phyloP scores from a whole-genome alignment of 92 coral and sea anemone species.

The Porites divaricata region DNA sequence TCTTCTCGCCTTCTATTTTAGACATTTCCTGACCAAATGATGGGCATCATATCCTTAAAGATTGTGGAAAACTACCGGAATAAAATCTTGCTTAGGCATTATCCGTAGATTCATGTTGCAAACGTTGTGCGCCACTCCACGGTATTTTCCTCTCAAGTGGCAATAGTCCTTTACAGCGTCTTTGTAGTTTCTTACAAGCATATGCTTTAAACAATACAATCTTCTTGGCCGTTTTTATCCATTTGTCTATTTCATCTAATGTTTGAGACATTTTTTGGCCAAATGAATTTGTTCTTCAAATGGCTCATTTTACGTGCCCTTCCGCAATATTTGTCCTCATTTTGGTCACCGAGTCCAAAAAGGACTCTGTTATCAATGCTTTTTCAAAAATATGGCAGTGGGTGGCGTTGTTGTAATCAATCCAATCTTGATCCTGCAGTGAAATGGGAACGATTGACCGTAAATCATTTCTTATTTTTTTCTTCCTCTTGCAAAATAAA shows the following conservation, averaged over 20 bases:
- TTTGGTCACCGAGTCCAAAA: background rate
- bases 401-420: background rate
- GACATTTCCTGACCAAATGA: background rate
- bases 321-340: background rate
- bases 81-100: background rate
- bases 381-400: conserved; percentile 10
- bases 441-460: background rate
- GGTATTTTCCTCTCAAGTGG: conserved; percentile 28
- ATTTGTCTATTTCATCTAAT: no score
- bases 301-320: background rate
- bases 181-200: no score
- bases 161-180: background rate
- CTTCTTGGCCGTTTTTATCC: no score
- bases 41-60: conserved; percentile 24
- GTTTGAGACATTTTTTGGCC: background rate
- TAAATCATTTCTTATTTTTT: background rate
- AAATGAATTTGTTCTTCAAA: background rate
- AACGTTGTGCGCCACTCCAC: conserved; percentile 16
- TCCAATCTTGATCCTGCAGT: background rate
- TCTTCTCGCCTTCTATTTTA: background rate
- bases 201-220: no score
- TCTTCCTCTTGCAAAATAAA: background rate
- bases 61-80: conserved; percentile 31
- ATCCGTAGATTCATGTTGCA: conserved; percentile 17
- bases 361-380: background rate